Percentiles rank a stretch among this genome's conserved stretches.
Evolutionary conservation across 2,113 vertebrate genomes (phyloP).

Genomic region (Carettochelys insculpta): DNA sequence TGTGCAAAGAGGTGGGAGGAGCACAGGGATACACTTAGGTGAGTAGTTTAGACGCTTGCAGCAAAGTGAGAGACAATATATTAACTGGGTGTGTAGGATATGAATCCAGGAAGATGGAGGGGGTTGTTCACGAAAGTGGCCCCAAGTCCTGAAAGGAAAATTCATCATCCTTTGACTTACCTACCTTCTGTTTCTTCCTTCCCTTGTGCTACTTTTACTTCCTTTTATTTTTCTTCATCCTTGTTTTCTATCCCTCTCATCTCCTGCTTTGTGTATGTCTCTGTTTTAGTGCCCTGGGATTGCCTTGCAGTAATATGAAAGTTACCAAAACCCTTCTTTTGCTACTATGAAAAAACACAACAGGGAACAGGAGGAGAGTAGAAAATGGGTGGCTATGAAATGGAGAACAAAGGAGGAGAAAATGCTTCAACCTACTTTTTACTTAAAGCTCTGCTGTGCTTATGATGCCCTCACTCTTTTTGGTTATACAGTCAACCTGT

Average conservation of each 20-base stretch:
- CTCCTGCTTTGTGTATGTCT: background rate
- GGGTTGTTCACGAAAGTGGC: background rate
- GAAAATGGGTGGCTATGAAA: background rate
- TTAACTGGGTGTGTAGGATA: background rate
- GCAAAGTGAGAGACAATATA: background rate
- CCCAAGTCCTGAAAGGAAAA: background rate
- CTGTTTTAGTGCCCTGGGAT: background rate
- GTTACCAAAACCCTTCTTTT: background rate
- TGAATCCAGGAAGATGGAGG: background rate
- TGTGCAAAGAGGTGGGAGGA: background rate
- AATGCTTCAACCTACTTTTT: background rate
- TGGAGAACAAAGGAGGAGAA: background rate
- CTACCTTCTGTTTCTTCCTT: background rate
- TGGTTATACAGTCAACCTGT: background rate
- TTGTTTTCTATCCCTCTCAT: background rate
- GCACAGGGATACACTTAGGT: background rate
- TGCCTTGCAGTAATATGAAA: background rate
- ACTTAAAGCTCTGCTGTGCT: background rate
- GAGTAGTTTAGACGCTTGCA: background rate
- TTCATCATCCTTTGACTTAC: background rate
- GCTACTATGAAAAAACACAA: background rate
- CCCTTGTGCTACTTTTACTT: background rate
- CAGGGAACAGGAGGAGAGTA: background rate
- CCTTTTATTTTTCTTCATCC: background rate
- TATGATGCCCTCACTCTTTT: background rate